Conservation (phyloP, 2,797 vertebrate species). For the Argentina silus region DNA sequence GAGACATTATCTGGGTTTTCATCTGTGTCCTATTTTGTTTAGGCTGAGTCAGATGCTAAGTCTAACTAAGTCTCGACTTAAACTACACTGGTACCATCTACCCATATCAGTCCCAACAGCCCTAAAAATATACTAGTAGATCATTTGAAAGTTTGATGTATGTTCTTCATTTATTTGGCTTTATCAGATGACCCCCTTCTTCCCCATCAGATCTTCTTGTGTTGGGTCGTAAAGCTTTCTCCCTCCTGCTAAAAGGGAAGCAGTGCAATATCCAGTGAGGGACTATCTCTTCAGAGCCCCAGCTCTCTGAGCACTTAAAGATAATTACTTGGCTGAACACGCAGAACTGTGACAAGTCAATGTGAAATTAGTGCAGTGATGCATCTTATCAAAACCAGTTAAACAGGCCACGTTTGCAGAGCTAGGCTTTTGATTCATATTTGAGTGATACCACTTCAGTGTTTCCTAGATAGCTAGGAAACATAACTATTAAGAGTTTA, state of each 20-base stretch:
- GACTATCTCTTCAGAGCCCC: slow-evolving; percentile 14
- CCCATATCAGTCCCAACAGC: neutral
- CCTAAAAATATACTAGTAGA: neutral
- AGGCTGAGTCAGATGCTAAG: too few relatives aligned
- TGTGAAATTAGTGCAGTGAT: slow-evolving; percentile 27
- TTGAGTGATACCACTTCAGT: neutral
- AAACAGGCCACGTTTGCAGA: slow-evolving; percentile 3
- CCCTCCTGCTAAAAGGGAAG: neutral
- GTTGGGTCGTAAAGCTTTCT: neutral
- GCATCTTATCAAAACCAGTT: slow-evolving; percentile 13
- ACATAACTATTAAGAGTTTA: neutral
- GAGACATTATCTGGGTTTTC: too few relatives aligned
- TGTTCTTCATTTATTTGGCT: neutral
- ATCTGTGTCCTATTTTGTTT: too few relatives aligned
- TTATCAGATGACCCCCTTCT: neutral
- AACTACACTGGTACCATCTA: neutral
- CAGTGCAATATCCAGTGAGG: slow-evolving; percentile 9
- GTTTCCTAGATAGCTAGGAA: neutral
- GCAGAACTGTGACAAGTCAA: slow-evolving; percentile 8
- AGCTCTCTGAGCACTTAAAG: slow-evolving; percentile 26
- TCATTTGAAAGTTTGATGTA: neutral
- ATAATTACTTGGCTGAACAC: slow-evolving; percentile 32
- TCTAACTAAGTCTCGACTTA: too few relatives aligned
- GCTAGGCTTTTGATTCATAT: neutral
- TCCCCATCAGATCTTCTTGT: neutral